Evolutionary conservation across 2,113 vertebrate genomes (phyloP), one percentile per base, ranked within the genome.

Genomic region (Bufo bufo): DNA sequence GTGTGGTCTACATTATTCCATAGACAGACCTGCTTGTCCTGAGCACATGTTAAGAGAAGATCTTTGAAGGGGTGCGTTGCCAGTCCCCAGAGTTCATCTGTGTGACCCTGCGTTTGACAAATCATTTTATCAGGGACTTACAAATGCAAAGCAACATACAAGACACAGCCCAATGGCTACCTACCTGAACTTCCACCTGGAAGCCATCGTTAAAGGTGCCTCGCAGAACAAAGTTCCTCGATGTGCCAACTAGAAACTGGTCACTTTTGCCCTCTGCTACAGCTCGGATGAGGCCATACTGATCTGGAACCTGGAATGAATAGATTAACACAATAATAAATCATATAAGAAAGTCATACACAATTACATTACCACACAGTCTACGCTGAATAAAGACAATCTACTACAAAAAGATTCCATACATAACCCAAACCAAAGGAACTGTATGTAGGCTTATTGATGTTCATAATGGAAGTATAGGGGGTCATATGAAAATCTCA

Each of bases 31-130:
- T 97, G 96, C 59, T 97, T 96, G 93, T 99, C 98, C 93, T 99
- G 97, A 87, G 97, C 98, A 88, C 98, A 99, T 0, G 96, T 98
- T 93, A 99, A 95, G 89, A 99, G 97, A 90, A 97, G 89, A 12
- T 96, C 94, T 92, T 95, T 97, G 93, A 96, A 99, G 3, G 98
- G 98, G 91, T 99, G 98, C 59, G 97, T 94, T 33, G 97, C 98
- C 91, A 99, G 91, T 90, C 98, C 98, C 98, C 98, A 99, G 77
- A 99, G 96, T 90, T 99, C 98, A 84, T 99, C 98, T 45, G 97
- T 99, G 94, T 99, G 98, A 88, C 98, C 98, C 98, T 99, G 90
- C 20, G 91, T 91, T 16, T 74, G 12, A 72, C 6, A 10, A 47
- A 19, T 17, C 45, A 47, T 17, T 47, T 74, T 17, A 74, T 9